Conservation (phyloP, 2,113 vertebrate species). For the Rhynchomys soricoides region DNA sequence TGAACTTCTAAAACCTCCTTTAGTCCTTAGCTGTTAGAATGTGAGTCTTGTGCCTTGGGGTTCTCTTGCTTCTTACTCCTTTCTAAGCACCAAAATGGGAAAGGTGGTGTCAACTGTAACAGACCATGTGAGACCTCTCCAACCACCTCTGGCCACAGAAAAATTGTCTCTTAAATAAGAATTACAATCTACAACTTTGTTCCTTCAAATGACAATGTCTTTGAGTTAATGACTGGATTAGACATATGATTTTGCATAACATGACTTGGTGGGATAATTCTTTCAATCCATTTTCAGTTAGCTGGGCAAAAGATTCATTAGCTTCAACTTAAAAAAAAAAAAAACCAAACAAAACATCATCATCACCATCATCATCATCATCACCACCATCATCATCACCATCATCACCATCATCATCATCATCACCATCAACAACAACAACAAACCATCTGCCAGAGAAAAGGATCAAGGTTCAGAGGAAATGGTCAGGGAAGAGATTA, state of each 20-base stretch:
- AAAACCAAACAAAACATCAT: background rate
- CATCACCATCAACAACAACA: background rate
- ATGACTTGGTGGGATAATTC: background rate
- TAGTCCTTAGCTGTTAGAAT: background rate
- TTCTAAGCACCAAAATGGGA: background rate
- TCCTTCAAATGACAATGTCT: background rate
- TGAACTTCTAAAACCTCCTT: background rate
- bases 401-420: no score
- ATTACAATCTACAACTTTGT: background rate
- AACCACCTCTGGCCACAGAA: background rate
- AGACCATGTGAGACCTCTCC: background rate
- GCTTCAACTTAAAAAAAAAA: background rate
- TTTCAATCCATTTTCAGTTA: background rate
- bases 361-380: no score
- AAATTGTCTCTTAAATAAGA: background rate
- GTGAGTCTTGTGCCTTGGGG: background rate
- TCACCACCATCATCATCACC: no score
- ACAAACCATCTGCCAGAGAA: background rate
- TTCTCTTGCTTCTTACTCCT: background rate
- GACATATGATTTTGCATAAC: background rate
- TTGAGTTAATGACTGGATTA: background rate
- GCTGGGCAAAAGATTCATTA: background rate
- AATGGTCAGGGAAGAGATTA: slow-evolving; percentile 7
- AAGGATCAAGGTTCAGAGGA: background rate
- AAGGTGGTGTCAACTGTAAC: background rate